Conservation (phyloP, 2,888 invertebrate genomes). For the Anaspis maculata region DNA sequence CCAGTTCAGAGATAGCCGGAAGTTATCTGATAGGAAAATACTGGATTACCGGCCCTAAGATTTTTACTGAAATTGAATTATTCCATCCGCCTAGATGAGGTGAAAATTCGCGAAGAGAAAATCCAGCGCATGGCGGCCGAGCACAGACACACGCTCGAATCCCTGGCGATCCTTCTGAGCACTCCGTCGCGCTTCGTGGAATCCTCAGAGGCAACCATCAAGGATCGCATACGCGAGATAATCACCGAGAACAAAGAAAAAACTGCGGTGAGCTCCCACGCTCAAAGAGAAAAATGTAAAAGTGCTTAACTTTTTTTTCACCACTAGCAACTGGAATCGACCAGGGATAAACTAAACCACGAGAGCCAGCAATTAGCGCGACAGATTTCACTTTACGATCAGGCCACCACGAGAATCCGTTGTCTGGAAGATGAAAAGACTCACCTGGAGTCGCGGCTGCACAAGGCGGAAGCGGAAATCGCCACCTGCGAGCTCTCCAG, state of each 20-base stretch:
- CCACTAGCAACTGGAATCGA: conserved; percentile 61
- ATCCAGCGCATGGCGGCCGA: conserved; percentile 58
- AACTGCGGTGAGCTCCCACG: conserved; percentile 51
- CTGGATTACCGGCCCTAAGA: too few species aligned
- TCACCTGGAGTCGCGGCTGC: conserved; percentile 64
- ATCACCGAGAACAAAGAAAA: conserved; percentile 71
- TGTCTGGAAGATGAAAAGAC: conserved; percentile 69
- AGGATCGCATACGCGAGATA: conserved; percentile 70
- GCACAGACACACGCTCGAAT: conserved; percentile 60
- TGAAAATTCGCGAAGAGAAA: conserved; percentile 62
- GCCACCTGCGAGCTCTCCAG: conserved; percentile 61
- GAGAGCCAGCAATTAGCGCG: conserved; percentile 65
- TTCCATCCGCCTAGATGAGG: conserved; percentile 49
- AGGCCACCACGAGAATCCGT: conserved; percentile 54
- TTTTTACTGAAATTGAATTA: too few species aligned
- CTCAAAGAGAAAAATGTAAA: neutral
- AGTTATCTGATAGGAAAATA: too few species aligned
- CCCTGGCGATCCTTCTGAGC: conserved; percentile 61
- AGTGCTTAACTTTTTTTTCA: conserved; percentile 3
- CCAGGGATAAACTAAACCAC: conserved; percentile 66
- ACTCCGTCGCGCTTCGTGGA: conserved; percentile 67
- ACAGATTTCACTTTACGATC: conserved; percentile 58
- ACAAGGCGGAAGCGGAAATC: conserved; percentile 73
- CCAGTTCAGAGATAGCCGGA: neutral
- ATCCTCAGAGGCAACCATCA: conserved; percentile 68